phyloP scores from a whole-genome alignment of 2,888 invertebrate species.

The Lamellibrachia satsuma region DNA sequence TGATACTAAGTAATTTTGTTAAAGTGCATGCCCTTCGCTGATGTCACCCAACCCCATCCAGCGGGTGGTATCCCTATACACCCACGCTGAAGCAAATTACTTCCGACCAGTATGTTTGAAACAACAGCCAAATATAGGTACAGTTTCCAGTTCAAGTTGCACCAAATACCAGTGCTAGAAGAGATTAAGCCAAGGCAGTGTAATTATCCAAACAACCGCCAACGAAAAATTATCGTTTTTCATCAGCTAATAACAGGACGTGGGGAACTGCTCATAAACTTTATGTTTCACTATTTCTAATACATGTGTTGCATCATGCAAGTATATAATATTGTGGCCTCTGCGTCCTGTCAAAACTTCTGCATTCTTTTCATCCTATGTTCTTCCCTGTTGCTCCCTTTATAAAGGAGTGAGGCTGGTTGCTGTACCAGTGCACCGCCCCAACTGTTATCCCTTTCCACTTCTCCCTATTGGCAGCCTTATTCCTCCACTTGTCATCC shows the following conservation, averaged over 20 bases:
- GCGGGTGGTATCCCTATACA: neutral
- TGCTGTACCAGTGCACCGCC: neutral
- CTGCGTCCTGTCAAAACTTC: neutral
- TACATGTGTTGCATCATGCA: neutral
- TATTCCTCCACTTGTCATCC: no score
- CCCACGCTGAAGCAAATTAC: neutral
- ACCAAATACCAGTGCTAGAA: neutral
- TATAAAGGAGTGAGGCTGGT: neutral
- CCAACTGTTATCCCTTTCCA: no score
- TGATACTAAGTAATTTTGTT: neutral
- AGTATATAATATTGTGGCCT: neutral
- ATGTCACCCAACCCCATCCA: neutral
- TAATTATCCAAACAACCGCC: neutral
- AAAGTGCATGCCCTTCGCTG: neutral
- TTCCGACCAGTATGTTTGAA: neutral
- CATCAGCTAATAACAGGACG: neutral
- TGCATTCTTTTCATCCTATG: neutral
- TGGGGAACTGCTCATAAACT: neutral
- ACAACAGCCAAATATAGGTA: neutral
- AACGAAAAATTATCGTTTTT: neutral
- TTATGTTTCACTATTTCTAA: neutral
- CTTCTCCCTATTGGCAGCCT: no score
- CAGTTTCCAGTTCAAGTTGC: slow-evolving; percentile 1
- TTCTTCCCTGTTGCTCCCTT: neutral
- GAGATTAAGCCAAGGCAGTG: neutral